Percentiles rank a stretch among this genome's conserved stretches.
Conservation (phyloP, 2,888 invertebrate genomes). For the Philopedon plagiatum region DNA sequence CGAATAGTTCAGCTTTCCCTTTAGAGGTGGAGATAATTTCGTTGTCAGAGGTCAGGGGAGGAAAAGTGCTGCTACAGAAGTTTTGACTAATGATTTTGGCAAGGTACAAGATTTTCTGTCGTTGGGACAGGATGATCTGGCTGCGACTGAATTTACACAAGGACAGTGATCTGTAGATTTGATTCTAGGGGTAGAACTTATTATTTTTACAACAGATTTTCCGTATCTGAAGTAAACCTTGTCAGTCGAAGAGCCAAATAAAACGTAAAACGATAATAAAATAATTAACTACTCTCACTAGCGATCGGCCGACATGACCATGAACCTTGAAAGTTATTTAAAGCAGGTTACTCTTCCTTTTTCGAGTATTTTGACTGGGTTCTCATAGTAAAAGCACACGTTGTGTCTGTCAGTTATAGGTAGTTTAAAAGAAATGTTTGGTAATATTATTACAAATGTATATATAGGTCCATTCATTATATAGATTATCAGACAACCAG, state of each 20-base stretch:
- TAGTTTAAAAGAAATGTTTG: not conserved
- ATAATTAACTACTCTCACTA: conserved; percentile 36
- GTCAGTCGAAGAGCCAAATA: not conserved
- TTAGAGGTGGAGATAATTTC: no score
- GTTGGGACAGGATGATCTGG: no score
- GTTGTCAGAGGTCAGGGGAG: no score
- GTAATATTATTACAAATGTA: not conserved
- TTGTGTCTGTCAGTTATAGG: not conserved
- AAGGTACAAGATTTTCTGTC: no score
- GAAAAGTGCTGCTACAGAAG: no score
- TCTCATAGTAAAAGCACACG: not conserved
- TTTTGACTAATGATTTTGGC: no score
- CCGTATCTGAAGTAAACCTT: conserved; percentile 2
- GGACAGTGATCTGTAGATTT: no score
- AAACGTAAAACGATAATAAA: not conserved
- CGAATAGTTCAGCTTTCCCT: no score
- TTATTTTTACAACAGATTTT: not conserved
- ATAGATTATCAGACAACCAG: not conserved
- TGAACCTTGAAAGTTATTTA: conserved; percentile 39
- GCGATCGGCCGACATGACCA: conserved; percentile 21
- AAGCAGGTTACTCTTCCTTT: conserved; percentile 37
- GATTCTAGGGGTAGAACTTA: no score
- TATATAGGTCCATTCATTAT: no score
- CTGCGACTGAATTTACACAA: no score
- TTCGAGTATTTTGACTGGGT: conserved; percentile 13